Base-by-base conservation (phyloP, 2,113 vertebrate genomes). In the Sander lucioperca region DNA sequence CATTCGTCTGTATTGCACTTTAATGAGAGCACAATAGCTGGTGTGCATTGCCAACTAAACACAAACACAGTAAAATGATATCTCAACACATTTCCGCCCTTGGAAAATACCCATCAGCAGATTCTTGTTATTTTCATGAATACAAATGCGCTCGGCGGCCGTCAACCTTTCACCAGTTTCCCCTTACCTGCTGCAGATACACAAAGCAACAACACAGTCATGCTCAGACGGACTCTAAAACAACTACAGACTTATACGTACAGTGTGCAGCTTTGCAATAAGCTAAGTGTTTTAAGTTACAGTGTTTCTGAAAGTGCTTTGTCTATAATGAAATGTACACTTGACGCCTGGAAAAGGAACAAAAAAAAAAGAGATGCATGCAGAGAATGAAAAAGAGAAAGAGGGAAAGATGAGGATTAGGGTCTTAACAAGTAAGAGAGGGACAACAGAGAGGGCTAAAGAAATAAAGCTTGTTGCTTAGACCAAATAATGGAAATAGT, bases 1-100 rank as follows among this genome's bases (percentile, higher is more conserved):
- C 66, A 59, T 79, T 74, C 64, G 66, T 81, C 67, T 63, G 74
- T 58, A n/a, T 83, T 66, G 59, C 0, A 4, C 71, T 39, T 48
- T 79, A 79, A 86, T 74, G 74, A 74, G 74, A 23, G 74, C 53
- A 33, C 47, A 27, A 27, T 12, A 33, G 79, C 69, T 18, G 19
- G 5, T 9, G 53, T 43, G 77, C 57, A 12, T 48, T 74, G 48
- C 50, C 62, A 56, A 27, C 36, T 15, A 30, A 68, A 74, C 71
- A 85, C 47, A 62, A 77, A 72, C 73, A 56, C 63, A 9, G 12
- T n/a, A 9, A 69, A 79, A 61, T 15, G 19, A 78, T 39, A 75
- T 54, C 71, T 72, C 76, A 30, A 67, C 71, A 79, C 23, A 53
- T 76, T 68, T 16, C 39, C 2, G 39, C 13, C 58, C 48, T 56